phyloP scores from a whole-genome alignment of 2,797 vertebrate genomes.

The Chiroxiphia lanceolata region DNA sequence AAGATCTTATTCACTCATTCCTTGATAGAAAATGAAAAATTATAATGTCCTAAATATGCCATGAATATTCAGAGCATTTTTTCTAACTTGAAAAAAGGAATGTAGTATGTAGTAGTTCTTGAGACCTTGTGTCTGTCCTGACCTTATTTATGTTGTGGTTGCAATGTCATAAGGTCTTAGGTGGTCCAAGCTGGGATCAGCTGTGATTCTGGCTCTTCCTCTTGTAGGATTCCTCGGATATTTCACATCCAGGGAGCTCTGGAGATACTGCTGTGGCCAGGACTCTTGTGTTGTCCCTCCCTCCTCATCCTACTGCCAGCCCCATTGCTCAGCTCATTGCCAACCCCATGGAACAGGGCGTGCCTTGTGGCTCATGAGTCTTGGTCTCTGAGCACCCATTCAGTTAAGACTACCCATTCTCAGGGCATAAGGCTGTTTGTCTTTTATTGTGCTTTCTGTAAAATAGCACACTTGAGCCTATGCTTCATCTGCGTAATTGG shows the following conservation, averaged over 20 bases:
- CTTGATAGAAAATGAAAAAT: slow-evolving; percentile 61
- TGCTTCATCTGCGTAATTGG: neutral
- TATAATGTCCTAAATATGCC: slow-evolving; percentile 48
- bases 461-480: neutral
- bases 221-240: neutral
- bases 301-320: neutral
- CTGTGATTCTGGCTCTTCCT: neutral
- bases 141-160: neutral
- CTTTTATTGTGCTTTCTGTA: neutral
- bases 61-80: neutral
- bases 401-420: neutral
- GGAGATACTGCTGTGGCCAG: neutral
- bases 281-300: neutral
- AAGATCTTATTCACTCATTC: slow-evolving; percentile 34
- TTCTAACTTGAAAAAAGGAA: neutral
- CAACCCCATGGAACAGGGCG: neutral
- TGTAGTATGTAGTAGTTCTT: neutral
- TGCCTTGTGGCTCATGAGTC: neutral
- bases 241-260: neutral
- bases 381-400: fast-evolving
- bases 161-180: neutral
- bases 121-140: neutral
- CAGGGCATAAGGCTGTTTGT: neutral
- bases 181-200: neutral
- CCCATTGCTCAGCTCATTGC: neutral